These are phyloP conservation scores for Idaea dimidiata DNA, from an alignment of 2,888 invertebrate genomes.

Conservation along the genomic window DNA sequence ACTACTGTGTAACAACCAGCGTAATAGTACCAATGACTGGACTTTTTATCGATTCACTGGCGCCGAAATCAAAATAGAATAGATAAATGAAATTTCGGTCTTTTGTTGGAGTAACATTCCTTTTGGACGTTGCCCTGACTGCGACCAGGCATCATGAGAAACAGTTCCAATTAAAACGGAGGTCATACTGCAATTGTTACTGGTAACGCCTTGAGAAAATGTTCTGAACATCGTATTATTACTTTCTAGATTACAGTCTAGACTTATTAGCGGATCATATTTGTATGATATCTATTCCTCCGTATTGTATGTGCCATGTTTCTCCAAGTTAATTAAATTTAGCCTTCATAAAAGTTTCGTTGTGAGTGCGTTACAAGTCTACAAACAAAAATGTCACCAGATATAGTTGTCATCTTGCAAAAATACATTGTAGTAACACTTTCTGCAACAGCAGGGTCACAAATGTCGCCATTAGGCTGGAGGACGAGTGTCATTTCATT, in stretches of 20 bases:
- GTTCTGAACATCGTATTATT: constrained; percentile 14
- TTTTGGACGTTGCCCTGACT: constrained; percentile 38
- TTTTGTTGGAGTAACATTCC: constrained; percentile 36
- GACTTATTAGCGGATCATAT: constrained; percentile 3
- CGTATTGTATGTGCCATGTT: background rate
- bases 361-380: background rate
- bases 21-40: constrained; percentile 52
- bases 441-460: background rate
- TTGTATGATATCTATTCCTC: background rate
- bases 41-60: constrained; percentile 34
- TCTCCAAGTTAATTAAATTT: background rate
- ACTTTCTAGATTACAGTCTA: constrained; percentile 11
- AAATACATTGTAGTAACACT: background rate
- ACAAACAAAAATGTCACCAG: background rate
- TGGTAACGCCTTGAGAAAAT: constrained; percentile 7
- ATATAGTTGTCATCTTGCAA: background rate
- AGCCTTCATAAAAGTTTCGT: background rate
- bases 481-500: background rate
- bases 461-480: background rate
- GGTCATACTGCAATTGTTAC: constrained; percentile 9
- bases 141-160: constrained; percentile 15
- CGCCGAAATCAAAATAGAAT: constrained; percentile 29
- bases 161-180: constrained; percentile 8
- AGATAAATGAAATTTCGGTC: constrained; percentile 31
- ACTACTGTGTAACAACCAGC: background rate